phyloP scores from a whole-genome alignment of 2,113 vertebrate species.

The Calonectris borealis region DNA sequence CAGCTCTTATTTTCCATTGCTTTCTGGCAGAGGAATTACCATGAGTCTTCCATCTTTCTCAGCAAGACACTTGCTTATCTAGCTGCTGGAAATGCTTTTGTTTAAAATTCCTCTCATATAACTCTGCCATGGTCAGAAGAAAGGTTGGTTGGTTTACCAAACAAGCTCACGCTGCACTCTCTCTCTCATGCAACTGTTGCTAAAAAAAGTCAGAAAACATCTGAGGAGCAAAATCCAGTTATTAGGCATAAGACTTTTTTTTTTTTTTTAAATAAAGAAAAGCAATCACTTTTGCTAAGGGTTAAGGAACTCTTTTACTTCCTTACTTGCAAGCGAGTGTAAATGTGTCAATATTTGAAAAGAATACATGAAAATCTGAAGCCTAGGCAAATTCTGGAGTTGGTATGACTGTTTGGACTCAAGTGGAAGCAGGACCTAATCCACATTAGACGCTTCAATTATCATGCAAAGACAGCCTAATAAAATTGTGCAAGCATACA shows the following conservation, averaged over 20 bases:
- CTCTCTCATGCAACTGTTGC: not conserved
- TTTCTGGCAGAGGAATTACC: constrained; percentile 65
- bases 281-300: not conserved
- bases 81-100: constrained; percentile 68
- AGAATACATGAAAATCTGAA: not conserved
- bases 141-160: constrained; percentile 44
- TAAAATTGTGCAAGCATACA: not conserved
- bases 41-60: constrained; percentile 71
- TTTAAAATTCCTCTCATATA: constrained; percentile 58
- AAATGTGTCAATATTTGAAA: not conserved
- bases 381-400: not conserved
- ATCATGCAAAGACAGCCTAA: not conserved
- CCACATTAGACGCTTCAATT: not conserved
- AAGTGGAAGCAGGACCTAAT: not conserved
- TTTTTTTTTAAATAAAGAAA: not conserved
- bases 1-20: constrained; percentile 73
- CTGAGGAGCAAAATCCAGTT: not conserved
- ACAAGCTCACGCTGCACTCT: not conserved
- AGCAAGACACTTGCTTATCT: constrained; percentile 70
- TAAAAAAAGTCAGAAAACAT: not conserved
- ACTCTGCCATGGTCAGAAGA: constrained; percentile 43
- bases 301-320: not conserved
- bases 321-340: not conserved
- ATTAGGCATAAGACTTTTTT: not conserved
- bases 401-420: not conserved